These are phyloP conservation scores for Butastur rufipennis DNA, from an alignment of 2,113 vertebrate species.

Conservation along the genomic window DNA sequence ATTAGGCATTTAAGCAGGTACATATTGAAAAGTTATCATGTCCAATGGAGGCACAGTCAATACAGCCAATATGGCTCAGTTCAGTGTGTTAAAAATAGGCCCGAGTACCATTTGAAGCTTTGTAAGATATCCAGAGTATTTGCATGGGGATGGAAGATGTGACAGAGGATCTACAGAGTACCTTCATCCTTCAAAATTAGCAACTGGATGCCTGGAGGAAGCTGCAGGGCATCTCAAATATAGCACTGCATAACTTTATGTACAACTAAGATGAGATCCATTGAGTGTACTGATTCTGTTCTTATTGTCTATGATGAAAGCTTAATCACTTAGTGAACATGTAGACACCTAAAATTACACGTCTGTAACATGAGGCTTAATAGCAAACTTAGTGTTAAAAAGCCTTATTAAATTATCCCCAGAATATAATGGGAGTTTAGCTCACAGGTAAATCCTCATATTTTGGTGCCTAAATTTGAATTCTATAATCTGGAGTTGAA, in stretches of 20 bases:
- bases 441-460: background rate
- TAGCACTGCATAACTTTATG: background rate
- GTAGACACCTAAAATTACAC: background rate
- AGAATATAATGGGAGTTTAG: background rate
- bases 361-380: background rate
- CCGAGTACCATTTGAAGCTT: background rate
- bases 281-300: background rate
- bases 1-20: background rate
- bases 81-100: background rate
- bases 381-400: background rate
- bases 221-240: background rate
- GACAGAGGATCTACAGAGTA: background rate
- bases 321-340: background rate
- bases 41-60: background rate
- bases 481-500: background rate
- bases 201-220: background rate
- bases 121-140: background rate
- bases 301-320: background rate
- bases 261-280: background rate
- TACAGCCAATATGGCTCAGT: background rate
- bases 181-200: background rate
- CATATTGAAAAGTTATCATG: background rate
- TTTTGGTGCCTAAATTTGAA: background rate
- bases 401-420: background rate
- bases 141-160: background rate